Percentiles rank a stretch among this genome's conserved stretches.
These are phyloP conservation scores for Nycticorax nycticorax DNA, from an alignment of 2,113 vertebrate genomes.

Conservation along the genomic window DNA sequence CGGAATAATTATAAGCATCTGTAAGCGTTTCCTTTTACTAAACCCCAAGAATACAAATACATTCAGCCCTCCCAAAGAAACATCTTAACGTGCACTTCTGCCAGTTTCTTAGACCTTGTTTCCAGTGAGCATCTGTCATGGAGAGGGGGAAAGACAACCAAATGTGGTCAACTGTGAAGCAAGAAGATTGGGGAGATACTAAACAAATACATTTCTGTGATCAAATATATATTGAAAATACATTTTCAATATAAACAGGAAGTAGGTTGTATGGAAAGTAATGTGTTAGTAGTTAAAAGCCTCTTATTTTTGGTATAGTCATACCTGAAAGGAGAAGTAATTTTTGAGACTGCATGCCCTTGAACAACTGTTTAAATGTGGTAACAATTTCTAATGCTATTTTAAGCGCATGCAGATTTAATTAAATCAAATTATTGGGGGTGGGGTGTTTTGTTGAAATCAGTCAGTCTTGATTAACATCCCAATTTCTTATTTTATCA, in stretches of 20 bases:
- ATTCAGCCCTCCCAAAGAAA: not conserved
- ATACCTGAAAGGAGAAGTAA: conserved; percentile 49
- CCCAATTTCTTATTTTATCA: conserved; percentile 51
- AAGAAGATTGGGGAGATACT: not conserved
- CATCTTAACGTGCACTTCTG: not conserved
- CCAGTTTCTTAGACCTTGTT: conserved; percentile 2
- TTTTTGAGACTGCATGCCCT: conserved; percentile 41
- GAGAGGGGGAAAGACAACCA: not conserved
- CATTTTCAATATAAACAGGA: conserved; percentile 21
- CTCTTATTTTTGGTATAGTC: not conserved
- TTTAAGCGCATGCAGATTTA: conserved; percentile 55
- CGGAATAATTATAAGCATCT: conserved; percentile 35
- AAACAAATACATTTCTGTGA: not conserved
- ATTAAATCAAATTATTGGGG: conserved; percentile 61
- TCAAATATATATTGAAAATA: not conserved
- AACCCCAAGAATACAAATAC: conserved; percentile 1
- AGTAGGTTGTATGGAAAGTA: conserved; percentile 22
- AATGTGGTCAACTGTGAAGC: not conserved
- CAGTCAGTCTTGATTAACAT: conserved; percentile 64
- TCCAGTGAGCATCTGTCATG: not conserved
- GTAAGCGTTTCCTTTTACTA: conserved; percentile 36
- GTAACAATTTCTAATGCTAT: conserved; percentile 69
- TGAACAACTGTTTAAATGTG: conserved; percentile 63
- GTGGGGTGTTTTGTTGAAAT: conserved; percentile 28
- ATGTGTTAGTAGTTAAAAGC: conserved; percentile 52